Percentiles rank a stretch among this genome's conserved stretches.
These are phyloP conservation scores for Tiaroga cobitis DNA, from an alignment of 2,797 vertebrate genomes.

Conservation along the genomic window DNA sequence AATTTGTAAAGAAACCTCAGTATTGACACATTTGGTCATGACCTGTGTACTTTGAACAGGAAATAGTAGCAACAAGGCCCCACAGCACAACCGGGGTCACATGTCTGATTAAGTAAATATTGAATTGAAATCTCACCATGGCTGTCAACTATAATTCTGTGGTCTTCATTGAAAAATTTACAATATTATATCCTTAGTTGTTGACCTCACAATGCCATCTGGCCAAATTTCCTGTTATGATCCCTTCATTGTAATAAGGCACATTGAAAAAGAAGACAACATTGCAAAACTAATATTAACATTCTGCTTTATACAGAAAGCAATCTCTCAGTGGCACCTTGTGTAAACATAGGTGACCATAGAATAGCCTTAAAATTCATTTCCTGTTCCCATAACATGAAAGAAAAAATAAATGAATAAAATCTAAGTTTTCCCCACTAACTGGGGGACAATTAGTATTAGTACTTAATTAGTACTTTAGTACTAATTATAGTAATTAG, in stretches of 20 bases:
- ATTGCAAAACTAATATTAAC: constrained; percentile 13
- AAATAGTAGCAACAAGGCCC: neutral
- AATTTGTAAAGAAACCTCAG: neutral
- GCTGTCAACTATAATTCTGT: neutral
- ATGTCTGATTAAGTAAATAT: neutral
- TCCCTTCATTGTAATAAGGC: neutral
- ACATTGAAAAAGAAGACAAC: neutral
- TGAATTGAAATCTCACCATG: neutral
- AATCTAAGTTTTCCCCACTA: neutral
- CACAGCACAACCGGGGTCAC: neutral
- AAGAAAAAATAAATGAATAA: too few relatives aligned
- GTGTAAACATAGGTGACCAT: constrained; percentile 5
- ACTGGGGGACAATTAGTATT: too few relatives aligned
- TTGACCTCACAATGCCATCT: neutral
- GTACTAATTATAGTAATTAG: too few relatives aligned
- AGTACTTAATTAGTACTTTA: too few relatives aligned
- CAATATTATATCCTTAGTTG: neutral
- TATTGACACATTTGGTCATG: neutral
- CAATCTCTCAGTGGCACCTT: neutral
- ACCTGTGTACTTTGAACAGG: neutral
- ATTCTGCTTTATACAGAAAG: neutral
- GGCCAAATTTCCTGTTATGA: neutral
- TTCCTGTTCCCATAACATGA: neutral
- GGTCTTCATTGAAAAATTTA: neutral
- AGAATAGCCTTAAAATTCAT: neutral